Conservation (phyloP, 2,888 invertebrate genomes). For the Stomorhina lunata region DNA sequence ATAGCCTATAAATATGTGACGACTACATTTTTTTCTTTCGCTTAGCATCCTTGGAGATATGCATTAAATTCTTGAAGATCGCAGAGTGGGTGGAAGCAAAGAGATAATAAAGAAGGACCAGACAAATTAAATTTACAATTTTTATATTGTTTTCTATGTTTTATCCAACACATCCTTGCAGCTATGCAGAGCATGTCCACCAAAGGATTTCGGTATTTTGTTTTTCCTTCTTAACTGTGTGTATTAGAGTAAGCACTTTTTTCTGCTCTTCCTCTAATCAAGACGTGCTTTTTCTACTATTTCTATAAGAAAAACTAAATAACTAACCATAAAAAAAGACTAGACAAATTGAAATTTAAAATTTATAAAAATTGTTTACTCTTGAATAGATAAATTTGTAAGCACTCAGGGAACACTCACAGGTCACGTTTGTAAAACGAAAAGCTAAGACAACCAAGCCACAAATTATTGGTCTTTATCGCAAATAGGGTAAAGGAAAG, state of each 20-base stretch:
- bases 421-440: background rate
- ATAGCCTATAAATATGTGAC: conserved; percentile 55
- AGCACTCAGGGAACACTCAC: background rate
- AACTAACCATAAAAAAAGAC: conserved; percentile 61
- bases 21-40: background rate
- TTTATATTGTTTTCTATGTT: conserved; percentile 44
- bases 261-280: conserved; percentile 43
- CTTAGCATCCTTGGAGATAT: conserved; percentile 2
- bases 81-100: background rate
- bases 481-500: background rate
- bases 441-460: background rate
- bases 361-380: conserved; percentile 61
- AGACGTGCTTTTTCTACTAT: conserved; percentile 49
- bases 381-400: conserved; percentile 37
- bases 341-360: conserved; percentile 66
- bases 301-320: conserved; percentile 51
- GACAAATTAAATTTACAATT: conserved; percentile 62
- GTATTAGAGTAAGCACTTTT: background rate
- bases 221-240: background rate
- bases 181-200: conserved; percentile 47
- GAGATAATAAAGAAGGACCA: conserved; percentile 20
- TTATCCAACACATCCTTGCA: conserved; percentile 12
- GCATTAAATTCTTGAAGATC: conserved; percentile 36
- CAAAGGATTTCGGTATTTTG: conserved; percentile 5
- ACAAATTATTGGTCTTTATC: background rate